Evolutionary conservation across 23 tunicate genomes (phyloP).

Genomic region (Pegea sp.): DNA sequence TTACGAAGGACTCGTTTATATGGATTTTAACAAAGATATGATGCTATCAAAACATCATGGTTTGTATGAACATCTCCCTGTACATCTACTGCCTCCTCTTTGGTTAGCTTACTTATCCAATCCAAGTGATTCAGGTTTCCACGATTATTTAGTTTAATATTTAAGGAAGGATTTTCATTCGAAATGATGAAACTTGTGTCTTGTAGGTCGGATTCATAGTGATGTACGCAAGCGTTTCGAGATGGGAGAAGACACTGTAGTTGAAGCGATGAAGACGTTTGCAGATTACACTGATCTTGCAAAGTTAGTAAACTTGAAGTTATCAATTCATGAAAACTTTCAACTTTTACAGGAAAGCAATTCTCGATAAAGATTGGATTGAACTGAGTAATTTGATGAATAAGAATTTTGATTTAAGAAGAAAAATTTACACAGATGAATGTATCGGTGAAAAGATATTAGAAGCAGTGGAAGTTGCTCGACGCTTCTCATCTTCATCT

Average conservation of each 20-base stretch:
- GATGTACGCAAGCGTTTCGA: slow-evolving; percentile 48
- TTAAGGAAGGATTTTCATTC: background rate
- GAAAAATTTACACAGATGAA: slow-evolving; percentile 31
- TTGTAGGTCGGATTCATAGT: slow-evolving; percentile 37
- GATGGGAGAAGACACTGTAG: slow-evolving; percentile 34
- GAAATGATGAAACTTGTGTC: background rate
- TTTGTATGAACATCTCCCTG: slow-evolving; percentile 20
- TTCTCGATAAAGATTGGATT: slow-evolving; percentile 37
- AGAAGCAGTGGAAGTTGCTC: slow-evolving; percentile 43
- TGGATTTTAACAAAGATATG: slow-evolving; percentile 62
- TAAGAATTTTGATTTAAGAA: slow-evolving; percentile 49
- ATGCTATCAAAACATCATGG: slow-evolving; percentile 55
- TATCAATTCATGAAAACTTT: no score
- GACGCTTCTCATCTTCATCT: slow-evolving; percentile 29
- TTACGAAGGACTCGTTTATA: slow-evolving; percentile 74
- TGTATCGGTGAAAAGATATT: slow-evolving; percentile 43
- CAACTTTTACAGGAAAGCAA: slow-evolving; percentile 29
- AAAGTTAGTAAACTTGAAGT: slow-evolving; percentile 4
- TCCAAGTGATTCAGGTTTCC: slow-evolving; percentile 91
- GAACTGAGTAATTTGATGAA: slow-evolving; percentile 32
- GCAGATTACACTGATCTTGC: slow-evolving; percentile 40
- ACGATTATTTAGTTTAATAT: no score
- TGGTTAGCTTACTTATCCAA: slow-evolving; percentile 63
- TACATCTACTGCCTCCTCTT: slow-evolving; percentile 24
- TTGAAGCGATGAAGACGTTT: slow-evolving; percentile 54